phyloP scores from a whole-genome alignment of 2,888 invertebrate species.

The Cacoxenus indagator region DNA sequence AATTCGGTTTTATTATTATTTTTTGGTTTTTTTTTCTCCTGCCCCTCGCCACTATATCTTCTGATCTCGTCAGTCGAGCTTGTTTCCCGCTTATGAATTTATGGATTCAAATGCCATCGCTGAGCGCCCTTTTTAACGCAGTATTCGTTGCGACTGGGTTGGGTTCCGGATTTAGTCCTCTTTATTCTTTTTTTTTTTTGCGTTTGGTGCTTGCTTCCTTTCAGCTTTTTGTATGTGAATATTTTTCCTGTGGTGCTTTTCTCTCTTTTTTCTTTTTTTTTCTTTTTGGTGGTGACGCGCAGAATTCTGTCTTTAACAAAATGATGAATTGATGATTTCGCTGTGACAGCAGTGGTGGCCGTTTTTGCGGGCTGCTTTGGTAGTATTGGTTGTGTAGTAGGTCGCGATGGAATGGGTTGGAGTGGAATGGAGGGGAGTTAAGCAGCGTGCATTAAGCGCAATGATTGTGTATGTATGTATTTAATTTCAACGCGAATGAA shows the following conservation, averaged over 20 bases:
- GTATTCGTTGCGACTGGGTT: background rate
- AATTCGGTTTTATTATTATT: constrained; percentile 46
- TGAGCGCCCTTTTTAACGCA: background rate
- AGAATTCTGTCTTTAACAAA: background rate
- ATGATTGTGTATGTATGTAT: background rate
- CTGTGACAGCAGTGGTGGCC: background rate
- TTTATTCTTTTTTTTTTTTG: constrained; percentile 2
- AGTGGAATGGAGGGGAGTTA: background rate
- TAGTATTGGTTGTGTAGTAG: background rate
- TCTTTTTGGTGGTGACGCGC: background rate
- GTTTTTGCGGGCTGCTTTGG: background rate
- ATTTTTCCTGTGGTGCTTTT: background rate
- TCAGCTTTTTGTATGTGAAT: background rate
- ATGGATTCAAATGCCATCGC: constrained; percentile 40
- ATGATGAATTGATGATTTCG: constrained; percentile 29
- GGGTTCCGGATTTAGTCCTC: background rate
- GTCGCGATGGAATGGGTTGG: background rate
- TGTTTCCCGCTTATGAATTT: constrained; percentile 39
- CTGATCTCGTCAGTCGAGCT: background rate
- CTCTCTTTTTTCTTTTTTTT: constrained; percentile 13
- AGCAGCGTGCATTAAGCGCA: too few species aligned
- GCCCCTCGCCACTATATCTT: background rate
- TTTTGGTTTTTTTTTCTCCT: constrained; percentile 31
- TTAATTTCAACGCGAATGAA: background rate
- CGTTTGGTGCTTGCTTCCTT: background rate